A percentile compares a stretch with the other conserved stretches of the same genome.
These are phyloP conservation scores for Drosophila meridionalis DNA, from an alignment of 2,888 invertebrate species.

Conservation along the genomic window DNA sequence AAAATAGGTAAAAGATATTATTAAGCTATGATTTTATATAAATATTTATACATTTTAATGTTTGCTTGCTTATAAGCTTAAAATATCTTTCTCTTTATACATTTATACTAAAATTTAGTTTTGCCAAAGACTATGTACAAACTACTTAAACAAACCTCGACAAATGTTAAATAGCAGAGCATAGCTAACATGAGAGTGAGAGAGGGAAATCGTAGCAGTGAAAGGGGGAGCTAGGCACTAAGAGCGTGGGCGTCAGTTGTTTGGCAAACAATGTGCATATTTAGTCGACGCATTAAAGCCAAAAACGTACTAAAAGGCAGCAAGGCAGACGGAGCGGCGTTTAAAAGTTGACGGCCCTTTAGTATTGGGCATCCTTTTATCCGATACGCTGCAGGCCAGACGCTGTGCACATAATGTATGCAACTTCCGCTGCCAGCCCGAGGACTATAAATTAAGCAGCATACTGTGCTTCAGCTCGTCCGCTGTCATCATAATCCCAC, in stretches of 20 bases:
- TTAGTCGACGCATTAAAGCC: conserved; percentile 70
- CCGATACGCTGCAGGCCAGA: conserved; percentile 42
- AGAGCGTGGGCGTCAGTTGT: conserved; percentile 46
- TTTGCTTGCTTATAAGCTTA: background rate
- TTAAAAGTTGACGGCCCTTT: conserved; percentile 67
- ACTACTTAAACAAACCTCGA: conserved; percentile 17
- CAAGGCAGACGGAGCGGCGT: conserved; percentile 54
- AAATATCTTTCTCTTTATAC: background rate
- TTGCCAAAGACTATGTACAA: background rate
- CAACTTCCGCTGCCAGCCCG: conserved; percentile 69
- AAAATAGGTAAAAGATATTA: background rate
- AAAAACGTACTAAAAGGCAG: conserved; percentile 41
- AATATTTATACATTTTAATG: background rate
- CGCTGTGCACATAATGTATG: conserved; percentile 66
- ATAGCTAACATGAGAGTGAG: background rate
- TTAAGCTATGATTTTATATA: background rate
- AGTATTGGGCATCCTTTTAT: conserved; percentile 54
- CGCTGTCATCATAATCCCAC: conserved; percentile 56
- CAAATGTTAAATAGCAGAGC: background rate
- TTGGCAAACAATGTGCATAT: conserved; percentile 69
- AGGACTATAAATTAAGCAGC: conserved; percentile 69
- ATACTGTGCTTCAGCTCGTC: conserved; percentile 43
- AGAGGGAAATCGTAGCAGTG: background rate
- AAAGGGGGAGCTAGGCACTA: background rate
- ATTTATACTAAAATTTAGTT: background rate